Conservation (phyloP, 2,113 vertebrate genomes). For the Sciurus niger region DNA sequence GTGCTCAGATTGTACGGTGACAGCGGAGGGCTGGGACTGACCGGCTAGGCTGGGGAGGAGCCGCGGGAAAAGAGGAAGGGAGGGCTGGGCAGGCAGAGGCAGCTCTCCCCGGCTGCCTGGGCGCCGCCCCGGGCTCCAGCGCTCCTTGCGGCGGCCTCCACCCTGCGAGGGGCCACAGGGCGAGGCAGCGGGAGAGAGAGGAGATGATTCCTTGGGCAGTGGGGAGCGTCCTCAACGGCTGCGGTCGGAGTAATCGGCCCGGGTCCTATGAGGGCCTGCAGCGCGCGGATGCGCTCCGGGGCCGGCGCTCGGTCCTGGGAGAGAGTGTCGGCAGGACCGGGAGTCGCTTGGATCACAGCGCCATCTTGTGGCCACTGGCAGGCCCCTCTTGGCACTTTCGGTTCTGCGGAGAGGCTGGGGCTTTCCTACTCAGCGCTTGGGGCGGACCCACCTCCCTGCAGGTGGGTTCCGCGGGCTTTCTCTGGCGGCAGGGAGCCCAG, state of each 20-base stretch:
- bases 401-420: background rate
- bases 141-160: background rate
- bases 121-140: background rate
- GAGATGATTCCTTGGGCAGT: no score
- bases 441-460: no score
- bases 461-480: background rate
- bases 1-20: rapidly evolving
- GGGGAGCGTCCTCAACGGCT: background rate
- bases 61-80: background rate
- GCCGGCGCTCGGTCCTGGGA: rapidly evolving
- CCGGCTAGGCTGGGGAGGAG: background rate
- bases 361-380: slow-evolving; percentile 64
- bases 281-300: background rate
- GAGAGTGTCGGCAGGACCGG: background rate
- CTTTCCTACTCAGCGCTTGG: background rate
- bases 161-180: background rate
- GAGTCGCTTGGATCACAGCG: slow-evolving; percentile 59
- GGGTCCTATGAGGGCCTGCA: no score
- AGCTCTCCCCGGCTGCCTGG: background rate
- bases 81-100: background rate
- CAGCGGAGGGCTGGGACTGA: background rate
- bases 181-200: background rate
- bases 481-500: no score
- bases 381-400: background rate
- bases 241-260: background rate